Evolutionary conservation across 2,888 invertebrate species (phyloP).

Genomic region (Hypolimnas misippus): DNA sequence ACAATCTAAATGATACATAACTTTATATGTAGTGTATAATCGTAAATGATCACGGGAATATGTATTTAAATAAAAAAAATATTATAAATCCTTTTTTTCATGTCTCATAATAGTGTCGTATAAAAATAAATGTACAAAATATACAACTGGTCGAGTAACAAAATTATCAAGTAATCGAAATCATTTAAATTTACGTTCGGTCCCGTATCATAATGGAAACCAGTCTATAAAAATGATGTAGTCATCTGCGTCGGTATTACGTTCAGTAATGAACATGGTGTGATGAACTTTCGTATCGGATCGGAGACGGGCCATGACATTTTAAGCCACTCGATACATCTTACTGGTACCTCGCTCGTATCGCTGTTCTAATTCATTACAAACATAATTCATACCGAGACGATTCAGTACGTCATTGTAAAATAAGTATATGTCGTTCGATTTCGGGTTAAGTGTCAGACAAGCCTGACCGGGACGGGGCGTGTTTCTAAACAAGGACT

Average conservation of each 20-base stretch:
- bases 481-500: slow-evolving; percentile 57
- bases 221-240: slow-evolving; percentile 68
- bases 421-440: slow-evolving; percentile 45
- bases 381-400: slow-evolving; percentile 4
- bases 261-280: slow-evolving; percentile 74
- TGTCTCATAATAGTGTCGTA: neutral
- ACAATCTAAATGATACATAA: too few relatives aligned
- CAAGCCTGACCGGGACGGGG: slow-evolving; percentile 51
- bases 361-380: slow-evolving; percentile 31
- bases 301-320: slow-evolving; percentile 70
- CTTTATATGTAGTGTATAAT: too few relatives aligned
- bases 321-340: slow-evolving; percentile 64
- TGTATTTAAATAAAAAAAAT: too few relatives aligned
- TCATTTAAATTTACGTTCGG: slow-evolving; percentile 35
- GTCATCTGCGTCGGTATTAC: slow-evolving; percentile 76
- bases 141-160: slow-evolving; percentile 2
- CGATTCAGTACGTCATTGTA: slow-evolving; percentile 36
- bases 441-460: slow-evolving; percentile 47
- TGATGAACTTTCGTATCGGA: slow-evolving; percentile 78
- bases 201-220: slow-evolving; percentile 67
- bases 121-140: neutral
- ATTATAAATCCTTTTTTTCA: neutral
- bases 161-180: slow-evolving; percentile 12
- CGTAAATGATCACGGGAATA: too few relatives aligned
- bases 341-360: slow-evolving; percentile 48